Evolutionary conservation across 2,797 vertebrate genomes (phyloP).

Genomic region (Dermochelys coriacea): DNA sequence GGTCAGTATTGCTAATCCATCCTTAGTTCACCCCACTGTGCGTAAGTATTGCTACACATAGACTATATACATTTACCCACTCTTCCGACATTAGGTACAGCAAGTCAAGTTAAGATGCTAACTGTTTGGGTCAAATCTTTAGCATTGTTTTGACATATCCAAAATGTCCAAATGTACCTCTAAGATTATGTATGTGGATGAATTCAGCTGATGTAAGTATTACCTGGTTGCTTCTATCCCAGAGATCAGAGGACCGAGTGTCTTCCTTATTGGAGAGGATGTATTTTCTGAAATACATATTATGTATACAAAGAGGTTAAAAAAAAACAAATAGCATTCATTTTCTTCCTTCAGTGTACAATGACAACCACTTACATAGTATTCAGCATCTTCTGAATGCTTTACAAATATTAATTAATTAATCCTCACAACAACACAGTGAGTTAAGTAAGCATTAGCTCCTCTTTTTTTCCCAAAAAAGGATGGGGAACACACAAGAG

Average conservation of each 20-base stretch:
- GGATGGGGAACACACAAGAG: not conserved
- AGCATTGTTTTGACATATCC: not conserved
- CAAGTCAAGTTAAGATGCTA: not conserved
- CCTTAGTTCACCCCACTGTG: not conserved
- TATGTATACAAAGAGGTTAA: not conserved
- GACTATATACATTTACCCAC: not conserved
- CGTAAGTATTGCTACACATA: not conserved
- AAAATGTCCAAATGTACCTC: not conserved
- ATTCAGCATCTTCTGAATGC: not conserved
- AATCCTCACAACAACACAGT: not conserved
- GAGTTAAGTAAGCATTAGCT: not conserved
- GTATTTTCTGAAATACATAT: conserved; percentile 78
- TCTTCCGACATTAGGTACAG: not conserved
- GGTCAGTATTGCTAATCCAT: not conserved
- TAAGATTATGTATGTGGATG: not conserved
- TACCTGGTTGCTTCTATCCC: conserved; percentile 83
- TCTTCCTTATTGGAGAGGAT: conserved; percentile 76
- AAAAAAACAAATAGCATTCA: not conserved
- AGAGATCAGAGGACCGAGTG: conserved; percentile 64
- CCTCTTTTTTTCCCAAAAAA: not conserved
- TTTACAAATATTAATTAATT: not conserved
- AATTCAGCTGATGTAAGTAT: not conserved
- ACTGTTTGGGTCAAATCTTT: not conserved
- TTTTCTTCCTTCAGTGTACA: not conserved
- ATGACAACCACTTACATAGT: not conserved